Conservation (phyloP, 1,140 invertebrate genomes). For the Apis cerana region DNA sequence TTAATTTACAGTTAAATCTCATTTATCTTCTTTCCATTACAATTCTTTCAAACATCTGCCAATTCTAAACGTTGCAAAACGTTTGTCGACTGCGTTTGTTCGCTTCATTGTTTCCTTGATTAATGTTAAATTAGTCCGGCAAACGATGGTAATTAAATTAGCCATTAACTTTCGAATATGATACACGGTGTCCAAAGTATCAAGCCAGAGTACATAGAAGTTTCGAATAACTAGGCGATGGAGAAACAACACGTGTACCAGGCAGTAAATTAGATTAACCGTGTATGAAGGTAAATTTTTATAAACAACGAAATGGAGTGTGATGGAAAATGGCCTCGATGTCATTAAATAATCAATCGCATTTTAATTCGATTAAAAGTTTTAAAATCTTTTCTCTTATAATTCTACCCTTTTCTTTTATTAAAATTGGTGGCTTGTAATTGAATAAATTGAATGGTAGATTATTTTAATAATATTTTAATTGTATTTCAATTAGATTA, state of each 20-base stretch:
- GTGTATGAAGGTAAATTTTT: neutral
- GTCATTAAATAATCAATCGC: neutral
- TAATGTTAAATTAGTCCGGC: neutral
- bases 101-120: neutral
- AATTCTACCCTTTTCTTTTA: too few species aligned
- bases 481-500: too few species aligned
- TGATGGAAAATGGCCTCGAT: neutral
- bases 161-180: neutral
- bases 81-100: too few species aligned
- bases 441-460: too few species aligned
- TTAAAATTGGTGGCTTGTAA: too few species aligned
- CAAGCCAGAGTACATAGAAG: neutral
- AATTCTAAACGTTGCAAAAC: neutral
- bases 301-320: neutral
- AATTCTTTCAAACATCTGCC: neutral
- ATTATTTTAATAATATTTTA: too few species aligned
- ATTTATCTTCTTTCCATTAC: too few species aligned
- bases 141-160: conserved; percentile 10
- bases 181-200: neutral
- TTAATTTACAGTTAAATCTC: too few species aligned
- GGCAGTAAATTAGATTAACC: conserved; percentile 12
- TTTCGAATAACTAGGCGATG: neutral
- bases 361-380: neutral
- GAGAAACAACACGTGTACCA: neutral
- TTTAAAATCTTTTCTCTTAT: too few species aligned